Evolutionary conservation across 1,140 invertebrate genomes (phyloP), one percentile per base, ranked within the genome.

Genomic region (Sarcophaga peregrina): DNA sequence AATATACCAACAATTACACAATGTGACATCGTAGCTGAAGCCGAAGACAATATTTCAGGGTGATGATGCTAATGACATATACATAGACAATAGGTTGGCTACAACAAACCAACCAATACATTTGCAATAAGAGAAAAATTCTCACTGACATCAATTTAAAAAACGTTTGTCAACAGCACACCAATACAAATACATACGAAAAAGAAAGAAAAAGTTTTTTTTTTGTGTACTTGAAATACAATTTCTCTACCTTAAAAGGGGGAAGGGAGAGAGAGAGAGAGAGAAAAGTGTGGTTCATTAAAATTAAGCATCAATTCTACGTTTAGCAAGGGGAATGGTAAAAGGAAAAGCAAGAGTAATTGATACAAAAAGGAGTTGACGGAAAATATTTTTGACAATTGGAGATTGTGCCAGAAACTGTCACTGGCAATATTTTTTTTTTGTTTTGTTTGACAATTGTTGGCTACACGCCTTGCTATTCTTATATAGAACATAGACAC

Each of bases 111-210:
- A 13, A 58, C n/a, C 11, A n/a, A 58, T 13, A 58, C 11, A 58
- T 5, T n/a, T n/a, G 8, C 62, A 68, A 20, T 20, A 25, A 68
- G 5, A 58, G 5, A 75, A 48, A 25, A 75, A 75, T 48, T 46
- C 37, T 75, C 15, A 75, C 20, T 74, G 72, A 74, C 74, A 48
- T 15, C n/a, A 25, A 75, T 75, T 46, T n/a, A 75, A 75, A n/a
- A 80, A 80, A 58, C 78, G 37, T 80, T 80, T 80, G 78, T 80
- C 78, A 54, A 58, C 78, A n/a, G n/a, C 78, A 54, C 13, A 80
- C 17, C 1, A 15, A 17, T 48, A 54, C 2, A 54, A n/a, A 58
- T 52, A 80, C 74, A 48, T 3, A 45, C 37, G 10, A 5, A 74
- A 37, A 37, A 37, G 25, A 37, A 37, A 2, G 25, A 37, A 37